Base-by-base conservation (phyloP, 1,140 invertebrate genomes). In the Holotrichia oblita region DNA sequence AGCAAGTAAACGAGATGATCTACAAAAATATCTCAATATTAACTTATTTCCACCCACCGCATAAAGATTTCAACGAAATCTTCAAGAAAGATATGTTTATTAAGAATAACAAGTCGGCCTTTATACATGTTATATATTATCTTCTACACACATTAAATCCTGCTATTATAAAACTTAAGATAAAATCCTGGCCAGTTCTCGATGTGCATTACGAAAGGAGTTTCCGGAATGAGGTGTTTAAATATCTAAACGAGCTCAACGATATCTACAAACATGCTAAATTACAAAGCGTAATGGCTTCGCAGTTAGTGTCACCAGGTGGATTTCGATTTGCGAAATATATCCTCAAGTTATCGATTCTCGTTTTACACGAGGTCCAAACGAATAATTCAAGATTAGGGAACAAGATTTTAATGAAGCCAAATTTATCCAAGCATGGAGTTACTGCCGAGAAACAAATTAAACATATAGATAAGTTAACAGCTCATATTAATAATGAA, bases 81-180 rank as follows among this genome's bases (percentile, higher is more conserved):
- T 83, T 84, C 64, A 84, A 81, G 27, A 83, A 80, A 41, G 82
- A 86, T 81, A 86, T 86, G 85, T 86, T 86, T 80, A 69, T 82
- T 6, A 86, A 85, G 77, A 85, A 81, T 78, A 86, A 86, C 79
- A 86, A 84, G 75, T 78, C 80, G 10, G 85, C 81, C 40, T 86
- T 86, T 55, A 82, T 83, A 12, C 81, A 85, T 64, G 81, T 85
- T 9, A 75, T 82, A 6, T 80, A 86, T 77, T 86, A 83, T 61
- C 73, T 86, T 14, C 74, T 86, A 24, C 77, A 80, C 40, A 80
- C 82, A n/a, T 55, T 85, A 20, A 75, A 84, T 80, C 80, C 83
- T 0, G 64, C 78, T 69, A 24, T 80, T 1, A 82, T 83, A n/a
- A 84, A 82, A 81, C 34, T 82, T 76, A 83, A 83, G 77, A 77